Evolutionary conservation across 2,888 invertebrate species (phyloP), one percentile per base, ranked within the genome.

Genomic region (Smittia sp.): DNA sequence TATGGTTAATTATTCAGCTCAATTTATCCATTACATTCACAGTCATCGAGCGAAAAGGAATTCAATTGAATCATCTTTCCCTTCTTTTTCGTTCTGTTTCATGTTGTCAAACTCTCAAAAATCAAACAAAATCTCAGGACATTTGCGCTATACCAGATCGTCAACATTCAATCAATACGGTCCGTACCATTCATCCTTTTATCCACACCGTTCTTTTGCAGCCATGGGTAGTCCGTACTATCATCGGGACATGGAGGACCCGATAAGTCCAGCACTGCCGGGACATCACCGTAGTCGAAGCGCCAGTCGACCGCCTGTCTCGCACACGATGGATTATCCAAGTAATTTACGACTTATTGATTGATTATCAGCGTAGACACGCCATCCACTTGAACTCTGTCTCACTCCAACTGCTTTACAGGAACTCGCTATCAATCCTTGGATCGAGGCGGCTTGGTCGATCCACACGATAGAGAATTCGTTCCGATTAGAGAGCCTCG

Each of bases 241-340:
- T 81, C 86, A 88, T 81, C 86, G 89, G 82, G 88, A 89, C 84
- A 89, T 89, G 84, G 93, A 93, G 84, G 92, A 93, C 83, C 89
- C 92, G 79, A 90, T 79, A 65, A 92, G 92, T 84, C 93, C 93
- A 81, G 90, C 92, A 84, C 89, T 92, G 85, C 89, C 92, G 82
- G 92, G 93, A 81, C 85, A 86, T 87, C 89, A 89, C 82, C 89
- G 94, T 79, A 90, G 90, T 79, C 88, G 94, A 78, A 92, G 92
- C 80, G 91, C 92, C 78, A 91, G 90, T 78, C 85, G 92, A 80
- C 92, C 89, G 78, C 87, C 88, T 79, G 82, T 82, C 80, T 82
- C 83, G 79, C 83, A 83, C 76, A 84, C 86, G 77, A 86, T 86
- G 85, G 85, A 83, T 84, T 80, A 86, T 85, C 80, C 84, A 84